Base-by-base conservation (phyloP, 2,113 vertebrate genomes). In the Percina caprodes region DNA sequence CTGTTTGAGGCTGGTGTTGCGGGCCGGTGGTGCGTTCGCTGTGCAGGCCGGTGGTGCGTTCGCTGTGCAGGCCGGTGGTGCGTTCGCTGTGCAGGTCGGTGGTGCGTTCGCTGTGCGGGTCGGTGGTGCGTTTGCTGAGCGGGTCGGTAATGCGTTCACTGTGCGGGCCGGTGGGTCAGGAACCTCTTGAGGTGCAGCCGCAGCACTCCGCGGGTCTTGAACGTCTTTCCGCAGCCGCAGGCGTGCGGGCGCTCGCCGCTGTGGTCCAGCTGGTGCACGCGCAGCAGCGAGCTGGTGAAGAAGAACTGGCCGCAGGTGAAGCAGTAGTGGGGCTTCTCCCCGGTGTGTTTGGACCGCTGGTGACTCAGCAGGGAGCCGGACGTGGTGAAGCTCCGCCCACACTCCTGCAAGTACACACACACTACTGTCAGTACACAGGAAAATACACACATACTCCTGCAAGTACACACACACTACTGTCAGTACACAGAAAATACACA, bases 251-350 rank as follows among this genome's bases (percentile, higher is more conserved):
- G 81, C 84, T 91, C 91, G 0, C 91, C 91, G 0, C 82, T 92
- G 87, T 92, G 90, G 83, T 92, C 80, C 0, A 92, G 89, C 76
- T 90, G 89, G 83, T 92, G 92, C 30, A 85, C 19, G 0, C 88
- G 85, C 60, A 92, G 87, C 87, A 87, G 77, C 0, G 88, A 80
- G 86, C 90, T 91, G 52, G 90, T 92, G 81, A 90, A 84, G 85
- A 93, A 93, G 86, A 92, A 91, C 71, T 89, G 81, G 0, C 92
- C 92, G 0, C 90, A 93, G 71, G 89, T 90, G 83, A 88, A 45
- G 83, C 90, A 92, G 79, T 91, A 92, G 83, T 92, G 91, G 70
- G 69, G 92, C 77, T 89, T 91, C 85, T 91, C 92, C 0, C 91
- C 87, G 0, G 91, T 93, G 84, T 92, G 92, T 51, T 80, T 88